Evolutionary conservation across 2,888 invertebrate genomes (phyloP), one percentile per base, ranked within the genome.

Genomic region (Ferdinandea cuprea): DNA sequence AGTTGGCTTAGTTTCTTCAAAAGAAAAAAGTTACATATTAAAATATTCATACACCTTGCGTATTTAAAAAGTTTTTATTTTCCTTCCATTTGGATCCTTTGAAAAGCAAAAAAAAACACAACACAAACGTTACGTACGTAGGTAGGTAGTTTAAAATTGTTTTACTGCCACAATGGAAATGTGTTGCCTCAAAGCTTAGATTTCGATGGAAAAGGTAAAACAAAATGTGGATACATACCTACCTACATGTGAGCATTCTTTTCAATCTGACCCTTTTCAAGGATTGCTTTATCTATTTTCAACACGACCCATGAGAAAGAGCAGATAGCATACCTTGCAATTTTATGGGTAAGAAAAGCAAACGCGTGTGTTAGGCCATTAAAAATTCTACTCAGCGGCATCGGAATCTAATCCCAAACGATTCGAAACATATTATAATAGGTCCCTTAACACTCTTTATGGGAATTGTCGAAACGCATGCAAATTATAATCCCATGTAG

Each of bases 401-500:
- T 6, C 32, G 21, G 48, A 65, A 65, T 65, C 73, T 74, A 65
- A 65, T 74, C 74, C 58, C 74, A 66, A 74, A 58, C 46, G 74
- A 54, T 54, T 74, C 56, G 50, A 58, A 61, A 50, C 56, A 58
- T 59, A 50, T 74, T 74, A 44, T 65, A 74, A 74, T 46, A 56
- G 56, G 58, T 65, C 56, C 65, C 58, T 74, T 74, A 74, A 74
- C 74, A 66, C 74, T 65, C 74, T 56, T 66, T 58, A 74, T 74
- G 74, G 65, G 58, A 58, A 30, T 54, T 40, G 50, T 48, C 65
- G 30, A 50, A 74, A 50, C 40, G 42, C 56, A 65, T 74, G 65
- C 32, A 66, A 48, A 65, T 61, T 30, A 42, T 71, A 52, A 59
- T 71, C 4, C 40, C 4, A 3, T 52, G 32, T n/a, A 42, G 32